Conservation (phyloP, 2,113 vertebrate species). For the Suncus etruscus region DNA sequence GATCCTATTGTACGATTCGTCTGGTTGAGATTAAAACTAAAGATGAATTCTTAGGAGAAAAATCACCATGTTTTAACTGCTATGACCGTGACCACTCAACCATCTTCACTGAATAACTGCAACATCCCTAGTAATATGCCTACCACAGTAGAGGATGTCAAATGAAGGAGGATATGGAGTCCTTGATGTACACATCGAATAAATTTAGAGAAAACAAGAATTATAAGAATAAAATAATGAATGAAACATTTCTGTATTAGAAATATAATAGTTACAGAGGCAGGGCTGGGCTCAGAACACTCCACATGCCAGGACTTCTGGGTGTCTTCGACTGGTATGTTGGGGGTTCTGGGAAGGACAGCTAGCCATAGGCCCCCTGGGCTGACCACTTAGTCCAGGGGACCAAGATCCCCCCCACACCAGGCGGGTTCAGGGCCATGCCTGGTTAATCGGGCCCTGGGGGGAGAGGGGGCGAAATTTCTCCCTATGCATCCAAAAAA, state of each 20-base stretch:
- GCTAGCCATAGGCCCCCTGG: too few species aligned
- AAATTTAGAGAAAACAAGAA: background rate
- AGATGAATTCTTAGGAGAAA: constrained; percentile 21
- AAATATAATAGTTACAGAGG: background rate
- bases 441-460: too few species aligned
- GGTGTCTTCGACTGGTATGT: too few species aligned
- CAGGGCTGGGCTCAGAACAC: too few species aligned
- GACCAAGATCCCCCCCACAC: too few species aligned
- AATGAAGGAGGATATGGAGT: background rate
- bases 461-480: too few species aligned
- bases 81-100: constrained; percentile 3
- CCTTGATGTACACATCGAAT: background rate
- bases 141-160: background rate
- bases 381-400: too few species aligned
- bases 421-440: too few species aligned
- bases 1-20: constrained; percentile 31
- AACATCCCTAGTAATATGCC: background rate
- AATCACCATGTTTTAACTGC: background rate
- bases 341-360: too few species aligned
- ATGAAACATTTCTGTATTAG: background rate
- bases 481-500: too few species aligned
- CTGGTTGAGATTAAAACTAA: background rate
- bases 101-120: background rate
- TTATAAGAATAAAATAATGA: background rate
- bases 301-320: too few species aligned